Evolutionary conservation across 2,888 invertebrate species (phyloP).

Genomic region (Byasa hedistus): DNA sequence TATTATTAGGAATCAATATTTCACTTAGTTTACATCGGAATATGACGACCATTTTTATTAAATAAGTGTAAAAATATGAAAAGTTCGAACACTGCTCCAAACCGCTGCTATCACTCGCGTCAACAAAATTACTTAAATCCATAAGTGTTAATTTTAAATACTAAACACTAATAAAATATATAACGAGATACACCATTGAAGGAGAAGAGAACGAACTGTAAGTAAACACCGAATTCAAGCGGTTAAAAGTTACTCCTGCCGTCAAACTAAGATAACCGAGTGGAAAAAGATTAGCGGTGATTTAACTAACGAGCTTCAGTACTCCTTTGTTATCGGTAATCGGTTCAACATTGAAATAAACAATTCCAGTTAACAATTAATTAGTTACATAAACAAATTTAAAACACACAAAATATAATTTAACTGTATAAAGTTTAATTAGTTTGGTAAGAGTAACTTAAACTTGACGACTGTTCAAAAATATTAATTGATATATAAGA

Average conservation of each 20-base stretch:
- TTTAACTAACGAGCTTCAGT: conserved; percentile 15
- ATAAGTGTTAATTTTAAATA: conserved; percentile 1
- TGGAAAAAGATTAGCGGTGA: conserved; percentile 10
- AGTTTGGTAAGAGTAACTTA: too few relatives aligned
- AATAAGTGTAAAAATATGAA: conserved; percentile 12
- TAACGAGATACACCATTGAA: too few relatives aligned
- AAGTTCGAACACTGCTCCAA: conserved; percentile 25
- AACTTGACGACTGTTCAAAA: too few relatives aligned
- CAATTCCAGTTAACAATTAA: conserved; percentile 23
- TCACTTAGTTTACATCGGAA: conserved; percentile 37
- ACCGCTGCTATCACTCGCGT: conserved; percentile 3
- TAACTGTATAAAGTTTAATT: neutral
- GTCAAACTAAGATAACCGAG: conserved; percentile 15
- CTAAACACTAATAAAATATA: neutral
- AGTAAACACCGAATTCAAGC: conserved; percentile 17
- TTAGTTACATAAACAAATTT: neutral
- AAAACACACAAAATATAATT: neutral
- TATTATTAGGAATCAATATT: conserved; percentile 32
- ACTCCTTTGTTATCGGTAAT: conserved; percentile 13
- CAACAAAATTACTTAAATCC: conserved; percentile 19
- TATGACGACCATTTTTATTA: conserved; percentile 42
- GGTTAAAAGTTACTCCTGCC: conserved; percentile 12
- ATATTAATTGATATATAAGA: neutral
- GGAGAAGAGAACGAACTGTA: neutral
- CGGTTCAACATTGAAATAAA: conserved; percentile 11